Evolutionary conservation across 2,113 vertebrate genomes (phyloP).

Genomic region (Nannospalax galili): DNA sequence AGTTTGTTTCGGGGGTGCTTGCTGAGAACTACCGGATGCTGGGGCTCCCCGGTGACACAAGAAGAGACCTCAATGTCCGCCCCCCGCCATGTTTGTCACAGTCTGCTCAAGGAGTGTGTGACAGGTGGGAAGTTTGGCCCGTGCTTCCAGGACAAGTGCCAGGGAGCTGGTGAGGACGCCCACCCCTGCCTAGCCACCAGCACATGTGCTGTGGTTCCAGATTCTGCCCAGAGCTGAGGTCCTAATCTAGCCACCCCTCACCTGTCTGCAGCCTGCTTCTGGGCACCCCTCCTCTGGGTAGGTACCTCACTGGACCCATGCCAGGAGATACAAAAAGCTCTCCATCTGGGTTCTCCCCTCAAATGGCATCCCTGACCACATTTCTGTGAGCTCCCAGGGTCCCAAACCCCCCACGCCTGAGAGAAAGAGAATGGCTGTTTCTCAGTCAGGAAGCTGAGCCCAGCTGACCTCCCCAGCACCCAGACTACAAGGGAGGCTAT

Average conservation of each 20-base stretch:
- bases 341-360: not conserved
- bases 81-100: fast-evolving
- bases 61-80: not conserved
- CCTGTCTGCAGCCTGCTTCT: not conserved
- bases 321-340: too few relatives aligned
- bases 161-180: not conserved
- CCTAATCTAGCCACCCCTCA: not conserved
- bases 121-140: not conserved
- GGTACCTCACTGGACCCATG: too few relatives aligned
- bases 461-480: not conserved
- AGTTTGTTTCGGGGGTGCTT: not conserved
- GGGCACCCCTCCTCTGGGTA: fast-evolving
- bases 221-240: not conserved
- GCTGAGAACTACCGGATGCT: fast-evolving
- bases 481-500: not conserved
- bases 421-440: not conserved
- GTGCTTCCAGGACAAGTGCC: too few relatives aligned
- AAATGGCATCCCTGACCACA: not conserved
- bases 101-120: not conserved
- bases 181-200: too few relatives aligned
- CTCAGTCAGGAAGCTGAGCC: not conserved
- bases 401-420: too few relatives aligned
- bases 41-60: fast-evolving
- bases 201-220: not conserved
- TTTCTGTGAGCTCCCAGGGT: not conserved